These are phyloP conservation scores for Chaetodon trifascialis DNA, from an alignment of 2,113 vertebrate genomes.

Conservation along the genomic window DNA sequence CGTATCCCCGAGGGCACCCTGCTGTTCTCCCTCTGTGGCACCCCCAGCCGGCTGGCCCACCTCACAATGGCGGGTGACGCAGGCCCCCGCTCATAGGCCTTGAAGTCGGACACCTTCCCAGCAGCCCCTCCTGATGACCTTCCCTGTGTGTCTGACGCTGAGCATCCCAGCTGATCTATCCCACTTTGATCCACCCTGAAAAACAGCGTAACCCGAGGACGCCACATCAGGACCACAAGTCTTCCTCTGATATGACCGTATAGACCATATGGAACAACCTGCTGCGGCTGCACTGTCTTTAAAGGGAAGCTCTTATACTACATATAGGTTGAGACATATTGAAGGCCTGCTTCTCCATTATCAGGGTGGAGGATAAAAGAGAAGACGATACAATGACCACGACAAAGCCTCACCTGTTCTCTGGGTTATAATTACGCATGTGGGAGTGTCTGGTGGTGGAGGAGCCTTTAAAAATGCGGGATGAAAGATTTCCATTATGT, in stretches of 20 bases:
- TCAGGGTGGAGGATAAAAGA: slow-evolving; percentile 27
- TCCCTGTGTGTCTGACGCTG: slow-evolving; percentile 42
- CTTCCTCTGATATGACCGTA: slow-evolving; percentile 10
- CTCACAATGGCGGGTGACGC: slow-evolving; percentile 50
- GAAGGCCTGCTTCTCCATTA: slow-evolving; percentile 9
- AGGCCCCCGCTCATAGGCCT: slow-evolving; percentile 50
- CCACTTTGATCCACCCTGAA: slow-evolving; percentile 58
- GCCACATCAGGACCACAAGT: slow-evolving; percentile 35
- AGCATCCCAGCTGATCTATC: slow-evolving; percentile 69
- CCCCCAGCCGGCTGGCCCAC: slow-evolving; percentile 18
- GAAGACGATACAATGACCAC: slow-evolving; percentile 5
- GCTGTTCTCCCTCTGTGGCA: slow-evolving; percentile 42
- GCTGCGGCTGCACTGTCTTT: background rate
- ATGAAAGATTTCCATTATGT: slow-evolving; percentile 40
- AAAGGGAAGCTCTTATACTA: slow-evolving; percentile 31
- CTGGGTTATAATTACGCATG: slow-evolving; percentile 35
- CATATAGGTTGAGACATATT: slow-evolving; percentile 51
- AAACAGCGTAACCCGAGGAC: slow-evolving; percentile 58
- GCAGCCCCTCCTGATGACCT: slow-evolving; percentile 50
- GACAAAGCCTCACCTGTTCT: slow-evolving; percentile 66
- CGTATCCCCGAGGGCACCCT: slow-evolving; percentile 62
- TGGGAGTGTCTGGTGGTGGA: slow-evolving; percentile 20
- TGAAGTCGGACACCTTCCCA: slow-evolving; percentile 75
- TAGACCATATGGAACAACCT: slow-evolving; percentile 67
- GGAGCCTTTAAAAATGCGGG: slow-evolving; percentile 12